Conservation (phyloP, 2,113 vertebrate genomes). For the Echinops telfairi region DNA sequence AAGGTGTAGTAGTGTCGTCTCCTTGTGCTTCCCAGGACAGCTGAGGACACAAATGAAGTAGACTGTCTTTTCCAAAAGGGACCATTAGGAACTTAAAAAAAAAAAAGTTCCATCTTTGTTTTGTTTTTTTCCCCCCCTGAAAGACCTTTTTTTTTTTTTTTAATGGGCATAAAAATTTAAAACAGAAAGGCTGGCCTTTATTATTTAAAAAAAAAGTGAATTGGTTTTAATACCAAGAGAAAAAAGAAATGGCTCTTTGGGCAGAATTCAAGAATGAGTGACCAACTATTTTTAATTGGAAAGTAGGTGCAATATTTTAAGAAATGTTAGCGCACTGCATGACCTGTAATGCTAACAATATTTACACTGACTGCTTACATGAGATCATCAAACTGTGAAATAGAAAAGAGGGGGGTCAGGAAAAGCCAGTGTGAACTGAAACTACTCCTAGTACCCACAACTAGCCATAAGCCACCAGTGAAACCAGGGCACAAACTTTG, state of each 20-base stretch:
- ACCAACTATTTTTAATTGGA: constrained; percentile 97
- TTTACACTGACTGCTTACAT: constrained; percentile 96
- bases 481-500: constrained; percentile 92
- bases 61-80: constrained; percentile 75
- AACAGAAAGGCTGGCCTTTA: constrained; percentile 86
- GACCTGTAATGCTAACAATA: constrained; percentile 98
- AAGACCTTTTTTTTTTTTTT: constrained; percentile 72
- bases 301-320: constrained; percentile 97
- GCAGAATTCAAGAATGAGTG: constrained; percentile 94
- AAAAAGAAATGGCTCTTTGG: constrained; percentile 89
- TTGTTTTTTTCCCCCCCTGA: background rate
- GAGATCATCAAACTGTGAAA: constrained; percentile 90
- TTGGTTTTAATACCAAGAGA: constrained; percentile 87
- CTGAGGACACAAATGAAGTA: constrained; percentile 69
- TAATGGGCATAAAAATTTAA: constrained; percentile 84
- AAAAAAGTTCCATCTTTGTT: constrained; percentile 76
- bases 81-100: constrained; percentile 58
- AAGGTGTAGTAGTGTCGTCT: constrained; percentile 41
- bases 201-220: constrained; percentile 80
- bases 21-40: constrained; percentile 52
- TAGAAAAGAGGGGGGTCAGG: constrained; percentile 44
- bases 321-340: constrained; percentile 97
- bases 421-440: constrained; percentile 87
- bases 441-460: constrained; percentile 91
- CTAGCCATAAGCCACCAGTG: constrained; percentile 86